These are phyloP conservation scores for Mellilla xanthometata DNA, from an alignment of 2,888 invertebrate genomes.

Conservation along the genomic window DNA sequence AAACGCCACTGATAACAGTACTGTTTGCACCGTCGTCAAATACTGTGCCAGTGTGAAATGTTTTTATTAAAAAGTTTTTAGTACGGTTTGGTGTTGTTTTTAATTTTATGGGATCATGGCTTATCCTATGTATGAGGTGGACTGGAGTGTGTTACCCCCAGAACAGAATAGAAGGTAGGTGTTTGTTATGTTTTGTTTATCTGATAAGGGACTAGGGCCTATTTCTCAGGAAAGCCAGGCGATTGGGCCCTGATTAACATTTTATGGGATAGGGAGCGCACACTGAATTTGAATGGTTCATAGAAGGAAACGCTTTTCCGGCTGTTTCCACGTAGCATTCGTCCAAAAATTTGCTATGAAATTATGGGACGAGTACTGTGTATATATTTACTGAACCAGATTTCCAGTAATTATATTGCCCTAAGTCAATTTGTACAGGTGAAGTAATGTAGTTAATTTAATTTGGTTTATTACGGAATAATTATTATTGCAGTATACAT, in stretches of 20 bases:
- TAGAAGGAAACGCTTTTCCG: conserved; percentile 23
- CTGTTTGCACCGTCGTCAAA: conserved; percentile 68
- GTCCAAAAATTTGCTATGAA: conserved; percentile 21
- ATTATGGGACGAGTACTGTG: too few species aligned
- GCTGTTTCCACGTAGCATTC: conserved; percentile 9
- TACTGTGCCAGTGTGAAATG: conserved; percentile 71
- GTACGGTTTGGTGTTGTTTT: conserved; percentile 46
- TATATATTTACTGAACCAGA: too few species aligned
- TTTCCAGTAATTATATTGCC: too few species aligned
- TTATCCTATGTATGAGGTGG: conserved; percentile 87
- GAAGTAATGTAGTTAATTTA: too few species aligned
- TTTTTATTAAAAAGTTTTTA: conserved; percentile 55
- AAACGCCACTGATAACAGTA: conserved; percentile 76
- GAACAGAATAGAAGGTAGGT: conserved; percentile 92
- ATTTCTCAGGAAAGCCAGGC: too few species aligned
- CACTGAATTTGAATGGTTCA: not conserved
- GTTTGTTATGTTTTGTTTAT: conserved; percentile 11
- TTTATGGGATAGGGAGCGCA: too few species aligned
- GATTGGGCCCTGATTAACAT: too few species aligned
- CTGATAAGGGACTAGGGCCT: conserved; percentile 6
- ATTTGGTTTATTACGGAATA: too few species aligned
- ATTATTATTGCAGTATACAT: too few species aligned
- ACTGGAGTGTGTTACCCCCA: conserved; percentile 93
- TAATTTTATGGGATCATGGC: conserved; percentile 58
- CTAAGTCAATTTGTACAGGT: too few species aligned